Base-by-base conservation (phyloP, 2,888 invertebrate species). In the Ectropis crepuscularia region DNA sequence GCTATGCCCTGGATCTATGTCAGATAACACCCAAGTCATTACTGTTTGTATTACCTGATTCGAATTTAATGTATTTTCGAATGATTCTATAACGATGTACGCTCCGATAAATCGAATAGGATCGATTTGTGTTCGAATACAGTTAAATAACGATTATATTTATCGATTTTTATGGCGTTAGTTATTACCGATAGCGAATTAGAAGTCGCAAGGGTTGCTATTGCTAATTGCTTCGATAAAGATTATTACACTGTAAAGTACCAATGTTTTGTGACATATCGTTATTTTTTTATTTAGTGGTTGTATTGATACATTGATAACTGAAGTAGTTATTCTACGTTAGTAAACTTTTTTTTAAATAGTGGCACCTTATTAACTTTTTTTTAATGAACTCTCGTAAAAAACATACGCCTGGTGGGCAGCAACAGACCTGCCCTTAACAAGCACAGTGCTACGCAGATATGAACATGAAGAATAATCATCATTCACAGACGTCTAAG, bases 201-300 rank as follows among this genome's bases (percentile, higher is more conserved):
- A 54, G 72, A 70, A 68, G 65, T 54, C 57, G 57, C 63, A 53
- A 69, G 61, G 53, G 53, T 63, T 63, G 74, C 77, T 82, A 83
- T 63, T 63, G 74, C 77, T 82, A 83, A 83, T 81, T 80, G 82
- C 72, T 60, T 54, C 70, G 83, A 82, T 83, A 80, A n/a, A 82
- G 73, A 80, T 81, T 79, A 70, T 75, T 71, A 61, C 72, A 57
- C 7, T 67, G 72, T 73, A 76, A 71, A 77, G 74, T 73, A 76
- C 77, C 63, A 71, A 62, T 65, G 65, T 77, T 76, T 74, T 70
- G 73, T 74, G 39, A 50, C 47, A 50, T 53, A 38, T 37, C 57
- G 42, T 36, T 48, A 36, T 48, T 28, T 49, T 47, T 0, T 42
- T 9, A 39, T 45, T 36, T n/a, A 36, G 10, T 38, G 39, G 46